phyloP scores from a whole-genome alignment of 2,888 invertebrate genomes.

The Diarsia rubi region DNA sequence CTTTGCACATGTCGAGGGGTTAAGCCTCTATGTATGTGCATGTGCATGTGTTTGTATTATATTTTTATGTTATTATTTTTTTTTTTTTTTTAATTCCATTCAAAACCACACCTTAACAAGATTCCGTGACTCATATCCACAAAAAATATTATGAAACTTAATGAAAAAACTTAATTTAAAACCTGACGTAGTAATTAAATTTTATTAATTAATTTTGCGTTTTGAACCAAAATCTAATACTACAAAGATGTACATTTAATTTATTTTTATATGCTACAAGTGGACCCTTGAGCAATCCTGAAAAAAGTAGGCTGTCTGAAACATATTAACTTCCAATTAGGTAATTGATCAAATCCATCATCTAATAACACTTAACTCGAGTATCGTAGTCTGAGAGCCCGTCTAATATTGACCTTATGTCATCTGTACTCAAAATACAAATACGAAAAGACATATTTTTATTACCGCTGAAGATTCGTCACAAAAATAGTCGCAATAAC shows the following conservation, averaged over 20 bases:
- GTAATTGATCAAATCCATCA: slow-evolving; percentile 57
- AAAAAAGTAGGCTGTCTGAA: slow-evolving; percentile 8
- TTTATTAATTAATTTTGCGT: background rate
- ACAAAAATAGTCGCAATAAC: background rate
- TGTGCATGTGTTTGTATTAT: no score
- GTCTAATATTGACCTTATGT: background rate
- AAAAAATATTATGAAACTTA: background rate
- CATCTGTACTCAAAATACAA: background rate
- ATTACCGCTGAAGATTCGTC: background rate
- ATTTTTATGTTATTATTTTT: no score
- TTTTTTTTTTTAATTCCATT: no score
- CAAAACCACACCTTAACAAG: background rate
- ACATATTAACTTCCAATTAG: slow-evolving; percentile 45
- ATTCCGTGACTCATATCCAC: no score
- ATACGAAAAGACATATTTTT: background rate
- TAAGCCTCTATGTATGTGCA: no score
- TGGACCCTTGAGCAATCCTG: slow-evolving; percentile 32
- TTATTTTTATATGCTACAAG: slow-evolving; percentile 16
- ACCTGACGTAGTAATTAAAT: background rate
- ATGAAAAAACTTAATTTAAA: background rate
- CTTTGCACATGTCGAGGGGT: background rate
- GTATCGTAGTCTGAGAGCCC: slow-evolving; percentile 21
- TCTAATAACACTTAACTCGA: slow-evolving; percentile 28
- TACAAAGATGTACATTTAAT: background rate
- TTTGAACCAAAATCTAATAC: background rate